Evolutionary conservation across 2,888 invertebrate genomes (phyloP), one percentile per base, ranked within the genome.

Genomic region (Drosophila longiperda): DNA sequence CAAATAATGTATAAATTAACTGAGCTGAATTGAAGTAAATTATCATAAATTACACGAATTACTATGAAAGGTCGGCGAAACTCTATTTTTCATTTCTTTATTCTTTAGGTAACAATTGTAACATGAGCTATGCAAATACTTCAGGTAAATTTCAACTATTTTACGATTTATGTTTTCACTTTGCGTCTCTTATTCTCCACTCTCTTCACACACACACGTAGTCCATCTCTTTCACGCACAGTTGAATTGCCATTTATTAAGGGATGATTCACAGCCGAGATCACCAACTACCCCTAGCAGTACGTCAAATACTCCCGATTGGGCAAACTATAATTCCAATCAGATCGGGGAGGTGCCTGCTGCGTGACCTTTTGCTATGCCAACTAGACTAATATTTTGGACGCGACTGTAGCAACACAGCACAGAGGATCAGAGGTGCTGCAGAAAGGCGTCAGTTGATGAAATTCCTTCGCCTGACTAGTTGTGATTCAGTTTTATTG

Each of bases 261-360:
- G 89, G 89, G 82, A 83, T 75, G 79, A 32, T 78, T 71, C 42
- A 1, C n/a, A 55, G 55, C 9, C 15, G 26, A 40, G 87, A 85
- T 85, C 89, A 48, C 0, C 9, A 63, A 38, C 83, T 45, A 86
- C 85, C 85, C 85, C 58, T 68, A 64, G 45, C 17, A 7, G 8
- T 15, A 12, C 6, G 7, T 42, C 17, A n/a, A 33, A 40, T 33
- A 4, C 33, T 42, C 26, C 32, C 58, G 66, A 86, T 86, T 86
- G 85, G 85, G 20, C 32, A 33, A 53, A 20, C 5, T 3, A 9
- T 7, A 50, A 63, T 78, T 87, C 88, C 71, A 70, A 86, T 86
- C 69, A 82, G 89, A 89, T 73, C 72, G 69, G 83, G 85, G 89
- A 75, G 89, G 82, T 65, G 58, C 50, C 83, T 45, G 33, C 32